phyloP scores from a whole-genome alignment of 2,113 vertebrate species.

The Tupaia tana region DNA sequence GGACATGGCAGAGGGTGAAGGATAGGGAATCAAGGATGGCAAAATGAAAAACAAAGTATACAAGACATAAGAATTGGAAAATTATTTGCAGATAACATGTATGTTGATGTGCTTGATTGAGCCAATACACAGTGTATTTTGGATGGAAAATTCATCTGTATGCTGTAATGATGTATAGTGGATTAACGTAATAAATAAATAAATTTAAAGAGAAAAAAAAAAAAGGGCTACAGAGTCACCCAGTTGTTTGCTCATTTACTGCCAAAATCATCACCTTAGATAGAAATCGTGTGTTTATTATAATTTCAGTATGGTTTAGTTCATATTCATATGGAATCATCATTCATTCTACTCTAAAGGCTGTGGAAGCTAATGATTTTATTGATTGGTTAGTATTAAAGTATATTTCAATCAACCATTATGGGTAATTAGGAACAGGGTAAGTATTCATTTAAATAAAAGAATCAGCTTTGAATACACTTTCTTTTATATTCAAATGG shows the following conservation, averaged over 20 bases:
- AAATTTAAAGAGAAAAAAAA: no score
- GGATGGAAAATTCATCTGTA: no score
- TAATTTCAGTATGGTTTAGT: constrained; percentile 64
- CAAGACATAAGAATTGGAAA: no score
- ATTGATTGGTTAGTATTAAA: constrained; percentile 79
- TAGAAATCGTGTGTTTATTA: background rate
- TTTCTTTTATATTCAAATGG: constrained; percentile 13
- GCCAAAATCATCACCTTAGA: constrained; percentile 65
- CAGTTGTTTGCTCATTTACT: constrained; percentile 38
- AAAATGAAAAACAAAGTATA: no score
- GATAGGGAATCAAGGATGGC: no score
- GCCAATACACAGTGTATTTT: no score
- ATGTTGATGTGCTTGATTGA: no score
- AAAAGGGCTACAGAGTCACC: constrained; percentile 44
- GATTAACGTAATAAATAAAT: no score
- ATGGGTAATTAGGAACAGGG: constrained; percentile 79
- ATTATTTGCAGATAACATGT: no score
- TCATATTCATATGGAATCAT: constrained; percentile 79
- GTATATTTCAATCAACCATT: constrained; percentile 80
- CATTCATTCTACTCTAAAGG: constrained; percentile 81
- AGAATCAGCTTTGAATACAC: constrained; percentile 61
- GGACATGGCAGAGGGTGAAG: no score
- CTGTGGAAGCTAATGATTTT: constrained; percentile 81
- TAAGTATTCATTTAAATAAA: constrained; percentile 71
- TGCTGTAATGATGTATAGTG: no score